Evolutionary conservation across 2,113 vertebrate species (phyloP).

Genomic region (Macrotus californicus): DNA sequence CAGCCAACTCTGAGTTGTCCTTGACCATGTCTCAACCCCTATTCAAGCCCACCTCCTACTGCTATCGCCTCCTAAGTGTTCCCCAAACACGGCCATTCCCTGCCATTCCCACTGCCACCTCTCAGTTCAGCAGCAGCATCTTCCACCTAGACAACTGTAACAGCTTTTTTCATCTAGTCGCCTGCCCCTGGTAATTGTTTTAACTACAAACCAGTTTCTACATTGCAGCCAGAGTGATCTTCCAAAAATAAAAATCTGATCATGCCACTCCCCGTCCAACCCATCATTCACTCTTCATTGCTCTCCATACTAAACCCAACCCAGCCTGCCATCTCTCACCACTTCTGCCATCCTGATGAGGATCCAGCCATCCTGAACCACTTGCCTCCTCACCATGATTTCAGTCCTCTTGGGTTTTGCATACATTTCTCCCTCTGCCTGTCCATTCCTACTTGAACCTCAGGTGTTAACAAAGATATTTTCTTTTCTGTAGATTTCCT

Average conservation of each 20-base stretch:
- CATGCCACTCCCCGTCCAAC: neutral
- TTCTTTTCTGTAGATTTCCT: neutral
- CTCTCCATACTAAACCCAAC: neutral
- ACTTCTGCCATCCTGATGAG: neutral
- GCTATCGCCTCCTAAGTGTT: too few relatives aligned
- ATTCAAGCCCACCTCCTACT: neutral
- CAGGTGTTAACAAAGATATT: neutral
- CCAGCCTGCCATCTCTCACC: neutral
- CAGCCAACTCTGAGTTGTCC: neutral
- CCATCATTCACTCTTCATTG: neutral
- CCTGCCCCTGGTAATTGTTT: neutral
- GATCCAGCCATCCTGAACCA: neutral
- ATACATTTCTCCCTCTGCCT: neutral
- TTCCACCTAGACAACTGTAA: neutral
- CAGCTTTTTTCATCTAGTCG: neutral
- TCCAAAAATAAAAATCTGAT: neutral
- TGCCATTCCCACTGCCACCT: neutral
- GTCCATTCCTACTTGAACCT: neutral
- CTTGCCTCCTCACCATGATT: neutral
- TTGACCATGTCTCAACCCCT: neutral
- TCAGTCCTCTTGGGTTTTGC: neutral
- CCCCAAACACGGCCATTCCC: neutral
- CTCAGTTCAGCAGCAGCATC: neutral
- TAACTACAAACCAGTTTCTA: neutral
- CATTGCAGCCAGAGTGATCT: neutral